Conservation (phyloP, 2,797 vertebrate genomes). For the Choloepus didactylus region DNA sequence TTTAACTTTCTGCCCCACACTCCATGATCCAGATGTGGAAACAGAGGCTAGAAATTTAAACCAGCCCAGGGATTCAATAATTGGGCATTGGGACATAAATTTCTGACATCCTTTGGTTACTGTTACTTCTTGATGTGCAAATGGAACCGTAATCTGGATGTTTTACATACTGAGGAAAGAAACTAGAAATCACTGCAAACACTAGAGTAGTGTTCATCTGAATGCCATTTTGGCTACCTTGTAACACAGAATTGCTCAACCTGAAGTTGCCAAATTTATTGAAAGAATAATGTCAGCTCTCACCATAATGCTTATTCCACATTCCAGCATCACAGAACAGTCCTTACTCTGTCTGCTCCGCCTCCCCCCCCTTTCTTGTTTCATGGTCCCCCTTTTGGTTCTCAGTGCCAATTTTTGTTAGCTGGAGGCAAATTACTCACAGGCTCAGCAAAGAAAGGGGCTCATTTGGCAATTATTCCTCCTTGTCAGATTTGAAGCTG, state of each 20-base stretch:
- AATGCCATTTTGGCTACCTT: not conserved
- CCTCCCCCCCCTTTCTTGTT: not conserved
- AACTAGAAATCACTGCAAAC: not conserved
- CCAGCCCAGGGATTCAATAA: not conserved
- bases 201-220: not conserved
- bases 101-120: not conserved
- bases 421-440: slow-evolving; percentile 61
- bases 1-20: slow-evolving; percentile 2
- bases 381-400: not conserved
- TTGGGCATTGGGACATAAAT: not conserved
- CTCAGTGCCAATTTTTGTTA: slow-evolving; percentile 60
- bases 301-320: not conserved
- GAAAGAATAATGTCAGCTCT: not conserved
- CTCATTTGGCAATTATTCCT: slow-evolving; percentile 58
- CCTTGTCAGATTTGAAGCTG: slow-evolving; percentile 58
- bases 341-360: not conserved
- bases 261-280: not conserved
- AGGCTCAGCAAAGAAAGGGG: slow-evolving; percentile 53
- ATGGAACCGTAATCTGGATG: not conserved
- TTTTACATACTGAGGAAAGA: not conserved
- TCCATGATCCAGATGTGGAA: slow-evolving; percentile 36
- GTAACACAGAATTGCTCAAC: not conserved
- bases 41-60: not conserved
- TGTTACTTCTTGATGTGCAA: not conserved
- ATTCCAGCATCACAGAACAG: not conserved